Conservation (phyloP, 2,888 invertebrate species). For the Vandiemenella viatica region DNA sequence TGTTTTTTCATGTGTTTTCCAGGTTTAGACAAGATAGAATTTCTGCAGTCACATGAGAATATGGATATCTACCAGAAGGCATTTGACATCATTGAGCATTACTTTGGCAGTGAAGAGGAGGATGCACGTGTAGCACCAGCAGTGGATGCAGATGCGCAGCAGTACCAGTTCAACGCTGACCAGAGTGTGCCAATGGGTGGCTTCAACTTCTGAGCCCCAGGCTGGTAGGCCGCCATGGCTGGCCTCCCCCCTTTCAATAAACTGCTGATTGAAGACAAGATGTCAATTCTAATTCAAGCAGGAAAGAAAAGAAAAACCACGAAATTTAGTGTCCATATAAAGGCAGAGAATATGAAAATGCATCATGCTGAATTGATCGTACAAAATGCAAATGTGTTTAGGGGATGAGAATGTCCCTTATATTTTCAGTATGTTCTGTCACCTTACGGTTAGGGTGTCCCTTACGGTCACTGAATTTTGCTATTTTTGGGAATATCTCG, state of each 20-base stretch:
- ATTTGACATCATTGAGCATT: constrained; percentile 91
- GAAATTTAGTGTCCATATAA: not conserved
- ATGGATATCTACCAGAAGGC: constrained; percentile 94
- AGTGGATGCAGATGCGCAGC: constrained; percentile 58
- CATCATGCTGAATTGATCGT: too few relatives aligned
- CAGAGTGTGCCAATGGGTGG: constrained; percentile 61
- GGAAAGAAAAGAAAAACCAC: not conserved
- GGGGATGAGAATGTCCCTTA: too few relatives aligned
- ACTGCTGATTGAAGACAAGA: not conserved
- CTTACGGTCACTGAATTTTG: too few relatives aligned
- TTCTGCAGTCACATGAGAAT: constrained; percentile 91
- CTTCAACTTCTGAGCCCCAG: constrained; percentile 57
- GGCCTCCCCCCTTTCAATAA: too few relatives aligned
- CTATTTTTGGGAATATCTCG: too few relatives aligned
- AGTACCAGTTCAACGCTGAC: constrained; percentile 47
- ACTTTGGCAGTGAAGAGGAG: constrained; percentile 83
- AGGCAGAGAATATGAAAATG: too few relatives aligned
- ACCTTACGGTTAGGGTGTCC: too few relatives aligned
- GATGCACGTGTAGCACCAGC: constrained; percentile 65
- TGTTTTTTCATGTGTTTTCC: too few relatives aligned
- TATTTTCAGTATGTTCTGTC: too few relatives aligned
- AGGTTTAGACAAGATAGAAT: constrained; percentile 97
- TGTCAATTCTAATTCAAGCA: not conserved
- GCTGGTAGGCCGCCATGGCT: too few relatives aligned
- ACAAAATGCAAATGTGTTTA: too few relatives aligned